Evolutionary conservation across 2,888 invertebrate species (phyloP).

Genomic region (Brachyptera putata): DNA sequence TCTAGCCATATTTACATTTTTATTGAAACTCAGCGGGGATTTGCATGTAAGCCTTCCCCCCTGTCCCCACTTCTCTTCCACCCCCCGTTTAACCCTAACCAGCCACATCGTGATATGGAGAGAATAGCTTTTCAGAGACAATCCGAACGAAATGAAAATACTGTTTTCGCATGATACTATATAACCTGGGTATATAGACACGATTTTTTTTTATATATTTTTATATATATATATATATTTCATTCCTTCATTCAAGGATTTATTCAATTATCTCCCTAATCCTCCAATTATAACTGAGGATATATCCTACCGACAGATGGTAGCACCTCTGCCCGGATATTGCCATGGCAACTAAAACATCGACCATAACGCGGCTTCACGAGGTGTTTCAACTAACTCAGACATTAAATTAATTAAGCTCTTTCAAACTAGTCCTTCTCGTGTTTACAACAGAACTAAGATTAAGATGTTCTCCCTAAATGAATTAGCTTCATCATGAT

Average conservation of each 20-base stretch:
- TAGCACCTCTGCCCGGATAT: neutral
- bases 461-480: neutral
- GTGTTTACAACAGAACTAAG: neutral
- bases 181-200: too few relatives aligned
- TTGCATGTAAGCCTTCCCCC: slow-evolving; percentile 32
- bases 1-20: slow-evolving; percentile 48
- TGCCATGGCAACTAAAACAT: too few relatives aligned
- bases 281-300: slow-evolving; percentile 56
- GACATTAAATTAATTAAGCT: neutral
- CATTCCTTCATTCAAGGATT: slow-evolving; percentile 43
- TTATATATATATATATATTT: too few relatives aligned
- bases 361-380: too few relatives aligned
- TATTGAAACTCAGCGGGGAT: slow-evolving; percentile 43
- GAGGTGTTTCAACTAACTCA: neutral
- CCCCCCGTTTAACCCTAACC: slow-evolving; percentile 10
- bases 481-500: neutral
- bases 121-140: neutral
- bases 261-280: slow-evolving; percentile 66
- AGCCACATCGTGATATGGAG: neutral
- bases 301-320: neutral
- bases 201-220: too few relatives aligned
- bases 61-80: slow-evolving; percentile 1
- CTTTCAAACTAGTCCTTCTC: too few relatives aligned
- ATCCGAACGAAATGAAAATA: neutral
- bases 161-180: slow-evolving; percentile 1